A percentile compares a stretch with the other conserved stretches of the same genome.
These are phyloP conservation scores for Amphiduros pacificus DNA, from an alignment of 2,888 invertebrate species.

Conservation along the genomic window DNA sequence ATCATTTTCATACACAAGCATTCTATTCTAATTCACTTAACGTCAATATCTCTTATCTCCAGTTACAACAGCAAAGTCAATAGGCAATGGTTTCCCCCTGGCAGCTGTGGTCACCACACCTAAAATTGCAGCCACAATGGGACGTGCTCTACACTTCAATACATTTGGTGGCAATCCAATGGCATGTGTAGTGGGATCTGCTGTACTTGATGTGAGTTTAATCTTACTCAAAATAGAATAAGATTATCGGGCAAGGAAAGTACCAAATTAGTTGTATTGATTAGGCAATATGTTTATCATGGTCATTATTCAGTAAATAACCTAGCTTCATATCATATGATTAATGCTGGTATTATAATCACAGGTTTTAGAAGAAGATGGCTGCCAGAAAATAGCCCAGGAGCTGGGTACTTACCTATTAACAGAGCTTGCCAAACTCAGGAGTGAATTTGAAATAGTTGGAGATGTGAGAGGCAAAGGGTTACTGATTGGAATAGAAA, in stretches of 20 bases:
- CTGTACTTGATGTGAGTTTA: constrained; percentile 85
- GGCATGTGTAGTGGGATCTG: constrained; percentile 81
- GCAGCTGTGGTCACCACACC: constrained; percentile 92
- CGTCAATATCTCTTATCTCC: too few species aligned
- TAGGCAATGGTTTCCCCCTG: constrained; percentile 91
- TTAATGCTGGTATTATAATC: too few species aligned
- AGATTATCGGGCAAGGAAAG: too few species aligned
- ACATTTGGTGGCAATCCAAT: constrained; percentile 96
- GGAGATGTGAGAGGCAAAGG: constrained; percentile 97
- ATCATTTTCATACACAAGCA: too few species aligned
- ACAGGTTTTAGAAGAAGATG: constrained; percentile 69
- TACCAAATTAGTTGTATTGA: too few species aligned
- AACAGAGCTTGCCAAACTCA: constrained; percentile 72
- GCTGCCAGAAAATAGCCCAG: constrained; percentile 66
- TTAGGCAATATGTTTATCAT: too few species aligned
- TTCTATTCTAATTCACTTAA: too few species aligned
- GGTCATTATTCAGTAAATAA: too few species aligned
- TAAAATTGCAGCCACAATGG: constrained; percentile 79
- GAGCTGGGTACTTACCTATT: constrained; percentile 83
- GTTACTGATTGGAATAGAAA: constrained; percentile 91
- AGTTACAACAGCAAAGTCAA: constrained; percentile 60
- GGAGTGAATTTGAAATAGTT: constrained; percentile 67
- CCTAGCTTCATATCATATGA: too few species aligned
- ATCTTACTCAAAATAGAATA: too few species aligned
- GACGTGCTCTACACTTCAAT: constrained; percentile 83